Conservation (phyloP, 2,797 vertebrate species). For the Cynodonichthys magdalenae region DNA sequence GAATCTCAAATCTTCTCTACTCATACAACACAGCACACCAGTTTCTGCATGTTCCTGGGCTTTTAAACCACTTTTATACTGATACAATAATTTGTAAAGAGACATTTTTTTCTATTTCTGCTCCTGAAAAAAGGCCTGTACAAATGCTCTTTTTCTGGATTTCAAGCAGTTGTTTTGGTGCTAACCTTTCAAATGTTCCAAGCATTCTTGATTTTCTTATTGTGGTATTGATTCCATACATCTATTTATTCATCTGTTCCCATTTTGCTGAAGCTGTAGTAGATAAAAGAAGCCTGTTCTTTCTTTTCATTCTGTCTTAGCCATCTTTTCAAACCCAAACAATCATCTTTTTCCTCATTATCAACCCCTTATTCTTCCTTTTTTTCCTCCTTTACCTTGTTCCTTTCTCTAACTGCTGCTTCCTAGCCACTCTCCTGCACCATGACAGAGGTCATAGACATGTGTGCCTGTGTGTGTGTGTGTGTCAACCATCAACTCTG, state of each 20-base stretch:
- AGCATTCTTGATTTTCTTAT: slow-evolving; percentile 26
- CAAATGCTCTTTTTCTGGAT: slow-evolving; percentile 29
- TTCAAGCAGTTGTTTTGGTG: slow-evolving; percentile 27
- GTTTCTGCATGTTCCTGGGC: slow-evolving; percentile 55
- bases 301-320: not conserved
- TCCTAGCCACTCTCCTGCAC: slow-evolving; percentile 19
- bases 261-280: slow-evolving; percentile 27
- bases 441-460: slow-evolving; percentile 27
- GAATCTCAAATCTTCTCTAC: slow-evolving; percentile 62
- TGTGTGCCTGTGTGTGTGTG: slow-evolving; percentile 22
- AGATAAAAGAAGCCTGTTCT: slow-evolving; percentile 14
- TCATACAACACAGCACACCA: slow-evolving; percentile 73
- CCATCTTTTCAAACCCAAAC: slow-evolving; percentile 23
- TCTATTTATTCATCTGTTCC: slow-evolving; percentile 30
- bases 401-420: slow-evolving; percentile 26
- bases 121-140: slow-evolving; percentile 1
- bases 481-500: slow-evolving; percentile 17
- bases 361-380: slow-evolving; percentile 22
- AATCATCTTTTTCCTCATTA: slow-evolving; percentile 32
- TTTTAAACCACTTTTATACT: slow-evolving; percentile 20
- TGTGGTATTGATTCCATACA: slow-evolving; percentile 52
- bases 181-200: slow-evolving; percentile 13
- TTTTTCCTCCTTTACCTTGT: slow-evolving; percentile 74
- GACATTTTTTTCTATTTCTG: slow-evolving; percentile 17
- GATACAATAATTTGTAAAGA: slow-evolving; percentile 25